phyloP scores from a whole-genome alignment of 2,888 invertebrate species.

The Girardia tigrina region DNA sequence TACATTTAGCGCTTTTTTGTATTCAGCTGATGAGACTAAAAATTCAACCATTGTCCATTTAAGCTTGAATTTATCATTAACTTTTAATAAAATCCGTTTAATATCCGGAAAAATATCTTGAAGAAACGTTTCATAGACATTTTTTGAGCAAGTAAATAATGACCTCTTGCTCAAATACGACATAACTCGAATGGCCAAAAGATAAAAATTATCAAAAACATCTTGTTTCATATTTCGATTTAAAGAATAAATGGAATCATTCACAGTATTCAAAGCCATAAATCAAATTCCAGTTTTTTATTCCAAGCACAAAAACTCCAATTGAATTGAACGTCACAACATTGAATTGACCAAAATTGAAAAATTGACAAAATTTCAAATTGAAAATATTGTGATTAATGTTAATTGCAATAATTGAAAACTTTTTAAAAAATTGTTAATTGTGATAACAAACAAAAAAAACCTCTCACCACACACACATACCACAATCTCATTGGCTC shows the following conservation, averaged over 20 bases:
- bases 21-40: constrained; percentile 1
- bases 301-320: no score
- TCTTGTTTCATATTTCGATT: not conserved
- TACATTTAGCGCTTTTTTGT: not conserved
- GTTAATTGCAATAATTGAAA: no score
- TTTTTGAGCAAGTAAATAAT: not conserved
- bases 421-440: no score
- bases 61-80: constrained; percentile 8
- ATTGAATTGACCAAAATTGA: no score
- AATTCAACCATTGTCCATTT: constrained; percentile 18
- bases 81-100: not conserved
- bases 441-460: no score
- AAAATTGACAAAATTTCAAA: no score
- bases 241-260: not conserved
- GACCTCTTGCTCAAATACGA: not conserved
- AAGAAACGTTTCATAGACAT: not conserved
- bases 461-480: no score
- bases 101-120: not conserved
- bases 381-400: no score
- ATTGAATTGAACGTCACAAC: no score
- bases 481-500: no score
- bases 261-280: not conserved
- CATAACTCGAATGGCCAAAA: not conserved
- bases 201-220: not conserved
- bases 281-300: constrained; percentile 11